Base-by-base conservation (phyloP, 2,888 invertebrate species). In the Drosophila testacea region DNA sequence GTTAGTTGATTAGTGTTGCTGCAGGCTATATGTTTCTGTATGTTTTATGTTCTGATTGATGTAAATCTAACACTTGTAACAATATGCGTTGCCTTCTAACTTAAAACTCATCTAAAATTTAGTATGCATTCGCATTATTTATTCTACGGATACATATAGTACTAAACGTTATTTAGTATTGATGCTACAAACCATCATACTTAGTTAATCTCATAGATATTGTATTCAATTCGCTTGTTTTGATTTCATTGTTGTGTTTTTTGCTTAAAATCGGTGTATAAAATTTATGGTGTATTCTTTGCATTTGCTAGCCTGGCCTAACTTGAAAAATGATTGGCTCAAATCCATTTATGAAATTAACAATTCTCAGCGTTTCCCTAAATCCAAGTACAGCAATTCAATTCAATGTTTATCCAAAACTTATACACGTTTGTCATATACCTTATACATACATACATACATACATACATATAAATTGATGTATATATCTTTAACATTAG, bases 251-350 rank as follows among this genome's bases (percentile, higher is more conserved):
- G 30, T 79, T 75, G 32, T 82, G 73, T 52, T 66, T 68, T 62
- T 70, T 61, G 75, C 51, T 79, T 89, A 87, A 90, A 91, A 88
- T 90, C 90, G 82, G 89, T 90, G 87, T 91, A 90, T 89, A 90
- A 90, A 91, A 90, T 89, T 77, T 86, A 74, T 78, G 62, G 38
- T 82, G 65, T 39, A 55, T 65, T 60, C 64, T 59, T 75, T 68
- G 51, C 67, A 32, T 68, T 71, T 72, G 36, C 57, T 46, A 44
- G n/a, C 22, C 11, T 36, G 10, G 10, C 13, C 9, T 6, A 44
- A 44, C 36, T 32, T 16, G 16, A 75, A 74, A 75, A 76, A 76
- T 82, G 67, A 73, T 64, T 59, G 60, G 56, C 55, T 81, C 69
- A 74, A 83, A 78, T 83, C 78, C 69, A 50, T 66, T 52, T 69